Conservation (phyloP, 2,797 vertebrate genomes). For the Alcedo quadribrachys region DNA sequence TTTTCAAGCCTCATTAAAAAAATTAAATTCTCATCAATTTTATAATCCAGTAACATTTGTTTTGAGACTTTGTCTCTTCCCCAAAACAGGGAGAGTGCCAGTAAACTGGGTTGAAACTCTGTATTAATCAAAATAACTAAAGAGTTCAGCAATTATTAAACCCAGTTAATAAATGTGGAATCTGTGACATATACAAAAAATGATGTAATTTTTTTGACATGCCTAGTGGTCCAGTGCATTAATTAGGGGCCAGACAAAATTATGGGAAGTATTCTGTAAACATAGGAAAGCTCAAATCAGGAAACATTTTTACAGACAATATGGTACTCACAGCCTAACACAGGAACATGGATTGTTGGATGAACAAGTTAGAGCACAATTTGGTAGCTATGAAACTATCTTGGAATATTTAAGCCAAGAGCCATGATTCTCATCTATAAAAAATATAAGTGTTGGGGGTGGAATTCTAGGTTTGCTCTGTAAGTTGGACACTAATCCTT, state of each 20-base stretch:
- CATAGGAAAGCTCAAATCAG: background rate
- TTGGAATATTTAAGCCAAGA: background rate
- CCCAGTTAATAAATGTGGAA: background rate
- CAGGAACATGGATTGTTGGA: background rate
- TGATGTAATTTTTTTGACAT: background rate
- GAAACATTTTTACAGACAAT: background rate
- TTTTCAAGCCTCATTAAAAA: conserved; percentile 33
- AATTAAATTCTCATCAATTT: background rate
- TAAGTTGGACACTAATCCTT: background rate
- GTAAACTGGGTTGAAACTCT: background rate
- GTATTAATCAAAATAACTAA: conserved; percentile 12
- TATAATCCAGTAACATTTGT: conserved; percentile 10
- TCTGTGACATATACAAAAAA: background rate
- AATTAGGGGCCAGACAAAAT: conserved; percentile 4
- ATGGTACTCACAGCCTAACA: background rate
- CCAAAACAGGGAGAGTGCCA: background rate
- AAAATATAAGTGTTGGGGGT: background rate
- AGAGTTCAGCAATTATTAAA: conserved; percentile 20
- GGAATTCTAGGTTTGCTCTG: background rate
- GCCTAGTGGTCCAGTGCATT: background rate
- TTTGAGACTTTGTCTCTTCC: background rate
- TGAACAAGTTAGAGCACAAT: background rate
- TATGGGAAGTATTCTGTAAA: conserved; percentile 1
- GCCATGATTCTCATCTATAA: background rate
- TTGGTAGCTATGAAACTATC: background rate